Conservation (phyloP, 1,140 invertebrate species). For the Steinernema feltiae region DNA sequence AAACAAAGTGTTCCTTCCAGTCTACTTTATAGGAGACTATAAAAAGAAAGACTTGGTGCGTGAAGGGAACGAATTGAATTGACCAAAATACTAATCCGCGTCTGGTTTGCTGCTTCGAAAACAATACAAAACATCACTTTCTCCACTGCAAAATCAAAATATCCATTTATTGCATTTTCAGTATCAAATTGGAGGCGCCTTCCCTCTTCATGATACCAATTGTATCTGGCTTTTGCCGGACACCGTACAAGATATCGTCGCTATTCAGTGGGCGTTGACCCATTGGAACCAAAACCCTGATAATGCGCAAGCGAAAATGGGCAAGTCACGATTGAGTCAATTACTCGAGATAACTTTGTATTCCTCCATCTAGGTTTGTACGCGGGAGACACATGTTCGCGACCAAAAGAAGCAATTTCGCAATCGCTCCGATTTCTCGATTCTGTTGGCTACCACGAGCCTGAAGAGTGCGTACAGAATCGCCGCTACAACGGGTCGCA, state of each 20-base stretch:
- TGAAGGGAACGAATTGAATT: no score
- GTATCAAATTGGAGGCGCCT: constrained; percentile 51
- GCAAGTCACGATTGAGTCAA: constrained; percentile 22
- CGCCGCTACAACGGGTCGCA: not conserved
- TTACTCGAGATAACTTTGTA: constrained; percentile 3
- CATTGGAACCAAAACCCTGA: constrained; percentile 43
- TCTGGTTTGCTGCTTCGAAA: no score
- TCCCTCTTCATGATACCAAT: constrained; percentile 47
- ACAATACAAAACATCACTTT: no score
- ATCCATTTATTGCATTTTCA: constrained; percentile 31
- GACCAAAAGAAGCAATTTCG: constrained; percentile 51
- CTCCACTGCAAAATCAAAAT: no score
- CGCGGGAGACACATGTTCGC: constrained; percentile 51
- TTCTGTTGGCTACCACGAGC: constrained; percentile 52
- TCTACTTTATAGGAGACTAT: no score
- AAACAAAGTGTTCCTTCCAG: no score
- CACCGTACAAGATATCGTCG: constrained; percentile 55
- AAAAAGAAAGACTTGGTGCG: no score
- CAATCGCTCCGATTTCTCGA: constrained; percentile 54
- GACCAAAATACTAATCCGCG: no score
- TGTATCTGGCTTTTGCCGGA: constrained; percentile 41
- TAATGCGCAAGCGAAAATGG: constrained; percentile 37
- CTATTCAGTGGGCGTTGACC: constrained; percentile 54
- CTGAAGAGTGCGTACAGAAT: constrained; percentile 42
- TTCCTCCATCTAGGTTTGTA: constrained; percentile 44